These are phyloP conservation scores for Camelus bactrianus DNA, from an alignment of 2,113 vertebrate species.

Conservation along the genomic window DNA sequence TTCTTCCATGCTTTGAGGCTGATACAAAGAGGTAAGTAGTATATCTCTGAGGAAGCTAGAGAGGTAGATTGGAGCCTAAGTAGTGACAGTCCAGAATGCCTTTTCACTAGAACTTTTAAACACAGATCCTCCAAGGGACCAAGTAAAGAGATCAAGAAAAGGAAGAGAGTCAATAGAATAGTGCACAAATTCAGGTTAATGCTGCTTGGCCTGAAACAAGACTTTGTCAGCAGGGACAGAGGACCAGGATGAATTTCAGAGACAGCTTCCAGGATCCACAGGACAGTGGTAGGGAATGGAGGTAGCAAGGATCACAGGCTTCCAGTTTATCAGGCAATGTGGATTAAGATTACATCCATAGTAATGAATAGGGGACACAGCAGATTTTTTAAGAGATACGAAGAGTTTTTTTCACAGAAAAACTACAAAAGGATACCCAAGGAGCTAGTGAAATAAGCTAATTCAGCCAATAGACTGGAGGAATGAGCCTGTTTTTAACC, in stretches of 20 bases:
- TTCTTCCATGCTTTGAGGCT: neutral
- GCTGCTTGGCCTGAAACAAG: neutral
- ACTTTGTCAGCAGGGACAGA: too few relatives aligned
- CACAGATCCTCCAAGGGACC: neutral
- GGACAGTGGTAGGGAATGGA: neutral
- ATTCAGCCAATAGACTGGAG: neutral
- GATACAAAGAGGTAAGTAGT: neutral
- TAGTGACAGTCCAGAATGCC: neutral
- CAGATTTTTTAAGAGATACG: neutral
- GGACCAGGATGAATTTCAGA: neutral
- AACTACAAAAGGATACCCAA: neutral
- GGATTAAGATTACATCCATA: neutral
- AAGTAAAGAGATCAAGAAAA: neutral
- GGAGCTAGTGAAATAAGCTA: neutral
- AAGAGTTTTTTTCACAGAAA: neutral
- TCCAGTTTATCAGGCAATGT: neutral
- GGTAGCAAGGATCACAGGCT: neutral
- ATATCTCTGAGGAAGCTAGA: neutral
- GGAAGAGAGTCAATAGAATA: neutral
- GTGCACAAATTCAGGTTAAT: neutral
- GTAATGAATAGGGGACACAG: neutral
- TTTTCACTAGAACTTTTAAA: neutral
- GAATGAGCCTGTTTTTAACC: neutral
- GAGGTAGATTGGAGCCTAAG: neutral
- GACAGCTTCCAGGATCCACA: neutral